Conservation (phyloP, 2,888 invertebrate species). For the Drosophila fulvimacula region DNA sequence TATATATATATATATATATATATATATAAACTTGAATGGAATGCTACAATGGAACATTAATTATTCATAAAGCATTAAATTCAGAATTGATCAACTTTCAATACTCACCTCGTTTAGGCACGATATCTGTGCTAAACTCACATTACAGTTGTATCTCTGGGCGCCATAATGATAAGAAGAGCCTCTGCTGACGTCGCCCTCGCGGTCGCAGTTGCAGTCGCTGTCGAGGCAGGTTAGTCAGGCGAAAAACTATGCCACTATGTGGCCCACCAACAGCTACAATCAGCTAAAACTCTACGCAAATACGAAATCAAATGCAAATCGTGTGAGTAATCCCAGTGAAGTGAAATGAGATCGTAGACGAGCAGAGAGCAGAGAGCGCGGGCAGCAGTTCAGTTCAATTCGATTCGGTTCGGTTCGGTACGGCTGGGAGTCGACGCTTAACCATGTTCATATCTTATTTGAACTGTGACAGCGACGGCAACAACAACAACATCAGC, state of each 20-base stretch:
- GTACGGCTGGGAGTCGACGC: conserved; percentile 11
- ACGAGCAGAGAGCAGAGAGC: conserved; percentile 4
- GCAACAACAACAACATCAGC: conserved; percentile 33
- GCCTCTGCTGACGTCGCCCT: conserved; percentile 20
- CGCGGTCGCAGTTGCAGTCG: conserved; percentile 11
- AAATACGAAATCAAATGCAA: conserved; percentile 9
- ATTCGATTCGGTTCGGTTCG: not conserved
- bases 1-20: no score
- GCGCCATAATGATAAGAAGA: conserved; percentile 56
- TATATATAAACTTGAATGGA: no score
- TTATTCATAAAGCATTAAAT: no score
- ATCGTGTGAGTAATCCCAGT: conserved; percentile 8
- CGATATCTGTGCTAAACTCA: not conserved
- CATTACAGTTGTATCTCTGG: conserved; percentile 34
- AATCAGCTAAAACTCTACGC: conserved; percentile 26
- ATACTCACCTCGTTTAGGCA: not conserved
- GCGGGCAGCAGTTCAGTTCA: conserved; percentile 7
- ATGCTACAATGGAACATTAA: not conserved
- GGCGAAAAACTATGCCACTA: conserved; percentile 7
- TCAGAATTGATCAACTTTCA: not conserved
- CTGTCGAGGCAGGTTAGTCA: conserved; percentile 38
- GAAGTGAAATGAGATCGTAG: conserved; percentile 38
- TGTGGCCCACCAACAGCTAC: conserved; percentile 11
- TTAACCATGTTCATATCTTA: conserved; percentile 78
- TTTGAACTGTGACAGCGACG: conserved; percentile 68